These are phyloP conservation scores for Ginglymostoma cirratum DNA, from an alignment of 2,113 vertebrate species.

Conservation along the genomic window DNA sequence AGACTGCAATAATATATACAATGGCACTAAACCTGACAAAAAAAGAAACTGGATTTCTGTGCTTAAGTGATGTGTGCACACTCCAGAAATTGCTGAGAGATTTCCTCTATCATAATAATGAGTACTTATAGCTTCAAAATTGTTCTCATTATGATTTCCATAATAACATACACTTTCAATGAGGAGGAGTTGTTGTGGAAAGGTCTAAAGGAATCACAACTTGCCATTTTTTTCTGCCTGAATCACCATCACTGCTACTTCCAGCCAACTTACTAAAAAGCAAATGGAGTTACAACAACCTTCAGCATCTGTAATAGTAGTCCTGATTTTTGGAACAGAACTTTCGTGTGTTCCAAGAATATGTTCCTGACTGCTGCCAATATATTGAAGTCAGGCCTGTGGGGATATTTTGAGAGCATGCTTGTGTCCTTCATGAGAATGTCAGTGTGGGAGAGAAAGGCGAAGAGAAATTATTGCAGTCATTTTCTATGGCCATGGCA, in stretches of 20 bases:
- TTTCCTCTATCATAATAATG: too few relatives aligned
- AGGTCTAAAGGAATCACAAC: neutral
- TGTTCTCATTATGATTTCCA: too few relatives aligned
- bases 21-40: too few relatives aligned
- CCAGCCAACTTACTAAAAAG: neutral
- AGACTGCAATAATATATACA: too few relatives aligned
- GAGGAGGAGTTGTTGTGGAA: neutral
- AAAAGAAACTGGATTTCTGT: too few relatives aligned
- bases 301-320: neutral
- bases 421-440: neutral
- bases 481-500: neutral
- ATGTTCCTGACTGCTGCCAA: neutral
- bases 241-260: neutral
- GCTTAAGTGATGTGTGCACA: too few relatives aligned
- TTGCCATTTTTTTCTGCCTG: neutral
- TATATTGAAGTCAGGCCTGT: neutral
- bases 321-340: neutral
- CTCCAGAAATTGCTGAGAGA: too few relatives aligned
- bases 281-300: neutral
- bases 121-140: too few relatives aligned
- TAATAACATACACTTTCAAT: neutral
- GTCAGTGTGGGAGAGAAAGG: neutral
- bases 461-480: neutral
- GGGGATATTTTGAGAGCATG: neutral
- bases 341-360: neutral